Percentiles rank a stretch among this genome's conserved stretches.
These are phyloP conservation scores for Tineola bisselliella DNA, from an alignment of 2,888 invertebrate species.

Conservation along the genomic window DNA sequence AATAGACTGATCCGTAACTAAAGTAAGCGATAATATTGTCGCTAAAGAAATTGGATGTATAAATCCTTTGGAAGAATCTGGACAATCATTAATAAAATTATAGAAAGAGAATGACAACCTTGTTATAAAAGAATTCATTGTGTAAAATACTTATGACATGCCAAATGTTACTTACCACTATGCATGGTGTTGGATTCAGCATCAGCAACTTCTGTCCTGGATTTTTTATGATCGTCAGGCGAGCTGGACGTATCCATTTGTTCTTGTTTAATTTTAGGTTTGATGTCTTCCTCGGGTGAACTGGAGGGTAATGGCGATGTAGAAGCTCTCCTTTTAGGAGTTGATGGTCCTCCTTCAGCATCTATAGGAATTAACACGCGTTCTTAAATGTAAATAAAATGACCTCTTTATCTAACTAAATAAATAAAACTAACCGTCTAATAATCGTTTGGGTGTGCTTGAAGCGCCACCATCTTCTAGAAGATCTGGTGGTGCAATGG, in stretches of 20 bases:
- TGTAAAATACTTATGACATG: background rate
- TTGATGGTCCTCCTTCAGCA: constrained; percentile 65
- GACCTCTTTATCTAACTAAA: background rate
- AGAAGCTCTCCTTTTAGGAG: constrained; percentile 71
- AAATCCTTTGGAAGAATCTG: constrained; percentile 45
- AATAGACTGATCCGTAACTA: constrained; percentile 31
- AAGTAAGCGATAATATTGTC: constrained; percentile 53
- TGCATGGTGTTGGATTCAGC: constrained; percentile 92
- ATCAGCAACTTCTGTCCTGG: constrained; percentile 83
- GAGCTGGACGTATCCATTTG: constrained; percentile 73
- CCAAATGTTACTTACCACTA: constrained; percentile 77
- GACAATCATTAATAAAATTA: constrained; percentile 47
- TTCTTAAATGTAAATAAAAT: background rate
- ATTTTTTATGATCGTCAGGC: constrained; percentile 75
- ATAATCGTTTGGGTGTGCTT: constrained; percentile 78
- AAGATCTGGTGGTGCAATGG: constrained; percentile 72
- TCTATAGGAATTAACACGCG: constrained; percentile 22
- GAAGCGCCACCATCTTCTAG: constrained; percentile 84
- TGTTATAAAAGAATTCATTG: background rate
- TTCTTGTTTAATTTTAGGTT: constrained; percentile 73
- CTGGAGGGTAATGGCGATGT: constrained; percentile 63
- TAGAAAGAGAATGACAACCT: background rate
- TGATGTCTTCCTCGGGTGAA: constrained; percentile 62
- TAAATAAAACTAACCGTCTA: constrained; percentile 57
- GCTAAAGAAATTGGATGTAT: constrained; percentile 25